Percentiles rank a stretch among this genome's conserved stretches.
Conservation (phyloP, 2,888 invertebrate genomes). For the Lasioglossum oenotherae region DNA sequence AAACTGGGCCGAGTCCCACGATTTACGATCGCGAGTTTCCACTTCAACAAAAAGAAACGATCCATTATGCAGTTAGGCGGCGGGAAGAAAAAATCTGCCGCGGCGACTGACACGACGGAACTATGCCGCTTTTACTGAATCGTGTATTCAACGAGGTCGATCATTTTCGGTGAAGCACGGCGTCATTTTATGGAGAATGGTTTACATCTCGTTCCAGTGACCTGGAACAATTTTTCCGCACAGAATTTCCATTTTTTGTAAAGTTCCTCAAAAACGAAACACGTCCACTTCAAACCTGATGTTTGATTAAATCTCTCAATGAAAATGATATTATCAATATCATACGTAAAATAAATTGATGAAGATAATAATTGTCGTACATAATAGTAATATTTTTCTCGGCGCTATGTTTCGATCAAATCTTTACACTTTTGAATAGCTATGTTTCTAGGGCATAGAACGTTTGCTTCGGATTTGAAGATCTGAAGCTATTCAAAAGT, state of each 20-base stretch:
- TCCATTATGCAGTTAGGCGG: constrained; percentile 1
- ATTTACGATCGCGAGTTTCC: constrained; percentile 39
- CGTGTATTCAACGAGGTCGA: constrained; percentile 23
- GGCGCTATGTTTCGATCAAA: too few species aligned
- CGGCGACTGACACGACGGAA: neutral
- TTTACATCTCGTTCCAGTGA: neutral
- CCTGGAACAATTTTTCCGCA: neutral
- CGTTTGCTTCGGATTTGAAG: too few species aligned
- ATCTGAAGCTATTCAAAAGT: too few species aligned
- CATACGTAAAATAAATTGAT: neutral
- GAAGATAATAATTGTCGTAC: too few species aligned
- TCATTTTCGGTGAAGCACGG: constrained; percentile 1
- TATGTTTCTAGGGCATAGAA: too few species aligned
- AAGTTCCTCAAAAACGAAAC: neutral
- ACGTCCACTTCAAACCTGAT: too few species aligned
- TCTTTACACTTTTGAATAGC: too few species aligned
- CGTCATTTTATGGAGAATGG: constrained; percentile 10
- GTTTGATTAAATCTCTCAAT: neutral
- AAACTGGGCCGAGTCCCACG: constrained; percentile 48
- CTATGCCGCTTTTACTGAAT: constrained; percentile 16
- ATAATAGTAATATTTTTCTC: too few species aligned
- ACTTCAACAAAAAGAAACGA: constrained; percentile 29
- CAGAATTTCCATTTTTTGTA: neutral
- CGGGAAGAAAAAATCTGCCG: neutral
- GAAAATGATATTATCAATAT: neutral